Conservation (phyloP, 2,113 vertebrate genomes). For the Copsychus sechellarum region DNA sequence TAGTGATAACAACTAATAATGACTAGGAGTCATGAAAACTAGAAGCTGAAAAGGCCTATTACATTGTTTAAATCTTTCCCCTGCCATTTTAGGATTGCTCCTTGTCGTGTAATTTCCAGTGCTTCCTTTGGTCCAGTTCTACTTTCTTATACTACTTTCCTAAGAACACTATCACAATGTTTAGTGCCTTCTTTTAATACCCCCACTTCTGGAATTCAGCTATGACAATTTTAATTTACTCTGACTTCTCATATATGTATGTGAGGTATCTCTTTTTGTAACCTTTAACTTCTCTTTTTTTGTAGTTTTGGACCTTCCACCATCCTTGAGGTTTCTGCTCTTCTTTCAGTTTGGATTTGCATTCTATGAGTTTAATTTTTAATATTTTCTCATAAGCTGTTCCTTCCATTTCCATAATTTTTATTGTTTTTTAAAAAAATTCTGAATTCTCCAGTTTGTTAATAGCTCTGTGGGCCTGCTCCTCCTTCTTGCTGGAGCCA, state of each 20-base stretch:
- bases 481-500: not conserved
- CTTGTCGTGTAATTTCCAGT: not conserved
- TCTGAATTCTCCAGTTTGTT: not conserved
- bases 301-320: not conserved
- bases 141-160: not conserved
- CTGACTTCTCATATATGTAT: not conserved
- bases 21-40: not conserved
- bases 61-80: not conserved
- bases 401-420: not conserved
- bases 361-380: not conserved
- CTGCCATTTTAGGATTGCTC: not conserved
- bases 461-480: not conserved
- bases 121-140: not conserved
- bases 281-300: not conserved
- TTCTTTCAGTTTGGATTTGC: not conserved
- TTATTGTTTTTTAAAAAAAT: not conserved
- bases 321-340: not conserved
- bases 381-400: not conserved
- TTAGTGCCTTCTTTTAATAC: not conserved
- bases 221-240: not conserved
- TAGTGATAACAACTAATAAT: not conserved
- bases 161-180: not conserved
- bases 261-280: not conserved
- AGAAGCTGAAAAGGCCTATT: not conserved
- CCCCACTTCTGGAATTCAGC: fast-evolving